Percentiles rank a stretch among this genome's conserved stretches.
Evolutionary conservation across 1,140 invertebrate species (phyloP).

Genomic region (Chironomus striatipennis): DNA sequence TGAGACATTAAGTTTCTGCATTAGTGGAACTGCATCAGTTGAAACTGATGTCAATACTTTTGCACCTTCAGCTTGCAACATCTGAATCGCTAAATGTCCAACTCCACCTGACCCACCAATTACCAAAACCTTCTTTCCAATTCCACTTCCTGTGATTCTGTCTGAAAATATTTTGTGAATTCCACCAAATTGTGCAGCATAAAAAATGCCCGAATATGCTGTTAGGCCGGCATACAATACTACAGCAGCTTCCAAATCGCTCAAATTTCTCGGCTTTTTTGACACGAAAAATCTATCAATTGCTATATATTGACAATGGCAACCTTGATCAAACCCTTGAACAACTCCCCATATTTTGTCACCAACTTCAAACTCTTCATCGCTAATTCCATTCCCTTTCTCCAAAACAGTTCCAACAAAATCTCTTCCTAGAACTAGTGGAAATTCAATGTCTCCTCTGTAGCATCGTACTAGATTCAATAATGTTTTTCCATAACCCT

Average conservation of each 20-base stretch:
- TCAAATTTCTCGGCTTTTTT: constrained; percentile 56
- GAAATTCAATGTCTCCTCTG: constrained; percentile 59
- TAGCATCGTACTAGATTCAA: constrained; percentile 55
- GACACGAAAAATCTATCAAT: constrained; percentile 55
- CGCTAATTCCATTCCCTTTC: constrained; percentile 59
- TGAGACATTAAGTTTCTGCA: constrained; percentile 63
- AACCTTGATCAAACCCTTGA: constrained; percentile 57
- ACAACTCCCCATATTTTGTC: constrained; percentile 76
- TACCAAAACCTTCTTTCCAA: constrained; percentile 59
- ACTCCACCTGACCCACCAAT: constrained; percentile 87
- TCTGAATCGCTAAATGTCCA: constrained; percentile 73
- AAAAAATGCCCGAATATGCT: constrained; percentile 68
- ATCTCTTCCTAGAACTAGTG: constrained; percentile 75
- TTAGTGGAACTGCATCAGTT: constrained; percentile 57
- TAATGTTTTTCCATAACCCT: constrained; percentile 64
- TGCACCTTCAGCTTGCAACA: constrained; percentile 67
- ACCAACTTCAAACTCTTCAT: constrained; percentile 53
- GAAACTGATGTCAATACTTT: constrained; percentile 66
- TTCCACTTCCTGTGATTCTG: constrained; percentile 33
- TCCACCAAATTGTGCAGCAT: constrained; percentile 42
- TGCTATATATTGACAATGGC: constrained; percentile 66
- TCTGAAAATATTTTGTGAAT: constrained; percentile 30
- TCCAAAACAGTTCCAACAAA: constrained; percentile 71
- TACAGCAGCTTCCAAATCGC: constrained; percentile 60
- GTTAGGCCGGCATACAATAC: constrained; percentile 76